Percentiles rank a stretch among this genome's conserved stretches.
These are phyloP conservation scores for Thryonomys swinderianus DNA, from an alignment of 2,113 vertebrate genomes.

Conservation along the genomic window DNA sequence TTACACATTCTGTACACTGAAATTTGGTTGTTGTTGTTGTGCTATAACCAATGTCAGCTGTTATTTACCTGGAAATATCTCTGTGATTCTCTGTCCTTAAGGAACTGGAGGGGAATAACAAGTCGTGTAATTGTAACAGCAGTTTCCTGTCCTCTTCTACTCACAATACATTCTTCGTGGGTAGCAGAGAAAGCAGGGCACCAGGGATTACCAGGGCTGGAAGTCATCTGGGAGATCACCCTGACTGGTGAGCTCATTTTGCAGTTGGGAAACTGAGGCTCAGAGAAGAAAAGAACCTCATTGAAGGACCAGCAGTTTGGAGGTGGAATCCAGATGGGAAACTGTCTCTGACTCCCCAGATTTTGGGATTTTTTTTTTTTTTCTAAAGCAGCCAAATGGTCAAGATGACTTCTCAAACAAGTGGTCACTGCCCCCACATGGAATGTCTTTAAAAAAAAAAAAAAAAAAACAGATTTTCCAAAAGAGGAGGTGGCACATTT, in stretches of 20 bases:
- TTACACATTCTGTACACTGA: accelerated
- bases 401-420: conserved; percentile 30
- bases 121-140: neutral
- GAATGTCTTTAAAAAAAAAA: neutral
- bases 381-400: neutral
- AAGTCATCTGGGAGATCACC: neutral
- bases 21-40: accelerated
- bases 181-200: neutral
- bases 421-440: neutral
- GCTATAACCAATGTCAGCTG: neutral
- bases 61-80: conserved; percentile 67
- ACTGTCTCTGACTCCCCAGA: neutral
- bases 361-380: conserved; percentile 4
- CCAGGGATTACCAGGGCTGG: neutral
- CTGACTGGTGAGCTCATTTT: neutral
- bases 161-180: too few species aligned
- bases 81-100: neutral
- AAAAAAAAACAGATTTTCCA: neutral
- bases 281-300: neutral
- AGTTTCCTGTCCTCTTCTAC: neutral
- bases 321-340: neutral
- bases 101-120: neutral
- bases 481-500: conserved; percentile 7
- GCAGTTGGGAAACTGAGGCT: neutral
- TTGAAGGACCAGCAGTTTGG: neutral